Evolutionary conservation across 1,140 invertebrate genomes (phyloP), one percentile per base, ranked within the genome.

Genomic region (Chrysoperla carnea): DNA sequence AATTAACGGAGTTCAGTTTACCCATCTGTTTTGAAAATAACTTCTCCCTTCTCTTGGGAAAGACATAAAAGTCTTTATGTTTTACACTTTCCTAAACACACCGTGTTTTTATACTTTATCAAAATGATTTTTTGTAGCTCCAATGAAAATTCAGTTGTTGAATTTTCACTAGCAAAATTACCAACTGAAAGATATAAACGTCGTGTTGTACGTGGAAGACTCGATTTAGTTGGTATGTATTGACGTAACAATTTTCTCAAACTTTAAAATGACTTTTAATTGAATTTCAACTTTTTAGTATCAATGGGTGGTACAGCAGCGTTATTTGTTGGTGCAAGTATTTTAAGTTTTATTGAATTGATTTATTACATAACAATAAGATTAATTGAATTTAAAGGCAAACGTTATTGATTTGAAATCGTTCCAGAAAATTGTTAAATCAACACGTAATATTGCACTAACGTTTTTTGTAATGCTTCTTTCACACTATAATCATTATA

Each of bases 301-400:
- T 67, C 66, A 11, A 61, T 67, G 49, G 67, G 67, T 7, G 66
- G 67, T 1, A 64, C 63, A 28, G 48, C 66, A 15, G 62, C 60
- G 1, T 48, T 69, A 1, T 69, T 68, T 41, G 49, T 69, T 8
- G 67, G 67, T 5, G 66, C 66, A 36, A 69, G 67, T 50, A 53
- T 69, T 12, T 51, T 69, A n/a, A 69, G 66, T 47, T 56, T 57
- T 41, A 61, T 68, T 7, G 67, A 69, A 49, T 52, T 68, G 14
- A 6, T 68, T 8, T 66, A 68, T 46, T 67, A 61, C 41, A 63
- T 67, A 43, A 50, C 42, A n/a, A 27, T 58, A 5, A 37, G 50
- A 41, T 44, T 46, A 4, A 12, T 47, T 33, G 17, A 23, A 5
- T 23, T 23, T 23, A 23, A 23, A 23, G 5, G 17, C 17, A 23